phyloP scores from a whole-genome alignment of 2,113 vertebrate species.

The Coregonus clupeaformis region DNA sequence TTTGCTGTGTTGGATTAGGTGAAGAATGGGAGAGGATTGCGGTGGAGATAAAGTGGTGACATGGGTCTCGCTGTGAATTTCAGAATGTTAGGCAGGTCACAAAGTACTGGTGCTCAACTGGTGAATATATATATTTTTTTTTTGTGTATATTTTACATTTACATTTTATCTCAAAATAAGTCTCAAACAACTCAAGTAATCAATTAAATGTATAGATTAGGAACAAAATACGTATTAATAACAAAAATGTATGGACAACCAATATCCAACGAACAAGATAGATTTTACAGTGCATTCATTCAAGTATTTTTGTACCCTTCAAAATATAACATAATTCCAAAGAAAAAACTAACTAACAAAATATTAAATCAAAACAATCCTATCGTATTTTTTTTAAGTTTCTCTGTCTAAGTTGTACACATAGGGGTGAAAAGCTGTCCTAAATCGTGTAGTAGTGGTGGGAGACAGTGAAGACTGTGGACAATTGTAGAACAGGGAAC shows the following conservation, averaged over 20 bases:
- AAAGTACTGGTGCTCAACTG: not conserved
- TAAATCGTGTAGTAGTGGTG: conserved; percentile 55
- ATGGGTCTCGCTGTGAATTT: no score
- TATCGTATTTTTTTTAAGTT: not conserved
- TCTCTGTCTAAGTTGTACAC: not conserved
- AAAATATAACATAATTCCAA: conserved; percentile 13
- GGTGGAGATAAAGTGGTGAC: no score
- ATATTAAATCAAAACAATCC: conserved; percentile 5
- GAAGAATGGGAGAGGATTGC: no score
- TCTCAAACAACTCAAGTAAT: conserved; percentile 20
- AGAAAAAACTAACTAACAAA: conserved; percentile 3
- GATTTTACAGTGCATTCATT: conserved; percentile 37
- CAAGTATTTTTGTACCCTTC: not conserved
- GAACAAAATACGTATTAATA: not conserved
- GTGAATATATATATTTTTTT: not conserved
- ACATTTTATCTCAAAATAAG: conserved; percentile 44
- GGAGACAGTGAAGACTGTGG: conserved; percentile 44
- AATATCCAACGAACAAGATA: conserved; percentile 18
- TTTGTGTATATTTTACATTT: no score
- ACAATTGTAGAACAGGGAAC: conserved; percentile 56
- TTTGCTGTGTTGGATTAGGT: no score
- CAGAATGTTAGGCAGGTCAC: not conserved
- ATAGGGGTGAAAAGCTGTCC: conserved; percentile 3
- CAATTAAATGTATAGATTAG: conserved; percentile 24
- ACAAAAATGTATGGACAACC: conserved; percentile 34